Conservation (phyloP, 23 tunicate genomes). For the Phallusia fumigata region DNA sequence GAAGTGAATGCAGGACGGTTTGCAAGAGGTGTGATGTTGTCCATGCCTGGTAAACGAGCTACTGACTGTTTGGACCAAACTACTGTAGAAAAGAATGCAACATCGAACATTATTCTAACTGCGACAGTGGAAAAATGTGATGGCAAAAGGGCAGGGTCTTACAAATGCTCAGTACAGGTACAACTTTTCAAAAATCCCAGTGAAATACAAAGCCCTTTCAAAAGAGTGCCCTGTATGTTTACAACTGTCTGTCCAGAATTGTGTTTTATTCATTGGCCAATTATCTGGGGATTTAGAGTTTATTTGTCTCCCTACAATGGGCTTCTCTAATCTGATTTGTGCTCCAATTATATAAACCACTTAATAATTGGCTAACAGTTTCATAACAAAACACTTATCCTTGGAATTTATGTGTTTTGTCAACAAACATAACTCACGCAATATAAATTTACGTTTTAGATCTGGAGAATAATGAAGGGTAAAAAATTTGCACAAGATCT, state of each 20-base stretch:
- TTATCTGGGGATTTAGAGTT: no score
- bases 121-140: conserved; percentile 72
- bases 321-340: no score
- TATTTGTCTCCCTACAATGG: no score
- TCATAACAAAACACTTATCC: no score
- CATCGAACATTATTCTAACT: conserved; percentile 54
- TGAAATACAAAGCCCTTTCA: no score
- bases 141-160: conserved; percentile 30
- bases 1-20: conserved; percentile 16
- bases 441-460: conserved; percentile 16
- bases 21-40: conserved; percentile 57
- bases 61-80: conserved; percentile 45
- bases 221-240: not conserved
- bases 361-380: no score
- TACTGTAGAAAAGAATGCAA: conserved; percentile 44
- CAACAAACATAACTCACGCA: not conserved
- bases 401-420: no score
- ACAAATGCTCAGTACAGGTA: conserved; percentile 76
- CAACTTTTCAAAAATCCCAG: not conserved
- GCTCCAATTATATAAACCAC: no score
- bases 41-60: conserved; percentile 22
- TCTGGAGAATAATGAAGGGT: conserved; percentile 85
- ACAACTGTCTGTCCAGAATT: not conserved
- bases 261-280: no score
- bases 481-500: conserved; percentile 35